Evolutionary conservation across 2,113 vertebrate species (phyloP), one percentile per base, ranked within the genome.

Genomic region (Spizaetus ornatus): DNA sequence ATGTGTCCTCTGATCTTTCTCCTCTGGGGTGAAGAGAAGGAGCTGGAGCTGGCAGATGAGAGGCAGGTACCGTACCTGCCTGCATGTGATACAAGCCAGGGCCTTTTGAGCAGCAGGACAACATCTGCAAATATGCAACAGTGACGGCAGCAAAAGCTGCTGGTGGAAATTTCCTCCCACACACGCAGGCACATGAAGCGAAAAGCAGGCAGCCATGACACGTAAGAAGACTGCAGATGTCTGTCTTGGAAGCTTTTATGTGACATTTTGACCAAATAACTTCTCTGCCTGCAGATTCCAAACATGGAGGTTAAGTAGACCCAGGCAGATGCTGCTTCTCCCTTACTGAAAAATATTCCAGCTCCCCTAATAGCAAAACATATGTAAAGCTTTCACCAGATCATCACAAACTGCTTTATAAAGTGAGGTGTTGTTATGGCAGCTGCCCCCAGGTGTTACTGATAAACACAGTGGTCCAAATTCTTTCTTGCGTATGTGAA

Each of bases 81-180:
- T 59, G 66, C 6, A 1, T 17, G 56, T 17, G 65, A 9, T 31
- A 34, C 5, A 12, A 80, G 47, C 26, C 61, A 31, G 56, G 26
- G 76, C 36, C 32, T 48, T 40, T 10, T 5, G 69, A 82, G 69
- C 80, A 80, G 93, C 59, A 72, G 90, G 86, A 72, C 65, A 43
- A 40, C 76, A 65, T 88, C 93, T 94, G 88, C 86, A 38, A 50
- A 45, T 2, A 53, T 12, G 88, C 79, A 77, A 21, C 56, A 55
- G 71, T 29, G 56, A 72, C 17, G 27, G 31, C 74, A 56, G 94
- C 76, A 69, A 8, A 16, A 63, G 53, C 83, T 76, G 92, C 23
- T 6, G 63, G 93, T 86, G 93, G 94, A 95, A 96, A 96, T 93
- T 91, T 94, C 94, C 95, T 96, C 88, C 8, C 82, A 62, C 84